Base-by-base conservation (phyloP, 2,113 vertebrate species). In the Astur gentilis region DNA sequence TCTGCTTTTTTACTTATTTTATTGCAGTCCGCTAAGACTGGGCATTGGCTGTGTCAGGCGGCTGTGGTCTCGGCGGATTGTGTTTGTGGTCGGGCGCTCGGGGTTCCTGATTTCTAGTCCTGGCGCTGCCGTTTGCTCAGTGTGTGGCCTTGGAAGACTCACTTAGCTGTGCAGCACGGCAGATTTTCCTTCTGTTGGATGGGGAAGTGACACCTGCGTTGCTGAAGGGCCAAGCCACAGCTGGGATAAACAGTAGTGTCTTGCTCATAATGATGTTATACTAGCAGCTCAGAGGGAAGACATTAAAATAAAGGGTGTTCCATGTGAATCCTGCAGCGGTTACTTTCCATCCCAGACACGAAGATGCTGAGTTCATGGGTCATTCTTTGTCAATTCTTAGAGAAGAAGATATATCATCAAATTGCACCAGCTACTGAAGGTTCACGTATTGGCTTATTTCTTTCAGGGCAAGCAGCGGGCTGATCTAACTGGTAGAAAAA, bases 111-210 rank as follows among this genome's bases (percentile, higher is more conserved):
- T 93, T 95, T 66, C 71, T 55, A 31, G 55, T 83, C 72, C 88
- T 94, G 95, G 81, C 62, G 11, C 54, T 91, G 93, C 87, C 3
- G 1, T 79, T 64, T 70, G 73, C 95, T 83, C 3, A 0, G 20
- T 97, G 94, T 97, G 93, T 97, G 95, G 96, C 95, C 95, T 89
- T 97, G 95, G 91, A 95, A 79, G 83, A 26, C 54, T 95, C 83
- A 16, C 65, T 79, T 11, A 67, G 76, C 60, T 89, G 58, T 66
- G 54, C 58, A 77, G 66, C 10, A 0, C 19, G 2, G 83, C 29
- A 70, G 14, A 57, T 95, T 94, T 95, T 78, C 94, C 80, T 77
- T 66, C 94, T 91, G 26, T 49, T 4, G 18, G 64, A 34, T 47
- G 58, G 73, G 88, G 81, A 95, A 93, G 58, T 69, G 82, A 93